Percentiles rank a stretch among this genome's conserved stretches.
phyloP scores from a whole-genome alignment of 92 coral and sea anemone genomes.

The Blastomussa wellsi region DNA sequence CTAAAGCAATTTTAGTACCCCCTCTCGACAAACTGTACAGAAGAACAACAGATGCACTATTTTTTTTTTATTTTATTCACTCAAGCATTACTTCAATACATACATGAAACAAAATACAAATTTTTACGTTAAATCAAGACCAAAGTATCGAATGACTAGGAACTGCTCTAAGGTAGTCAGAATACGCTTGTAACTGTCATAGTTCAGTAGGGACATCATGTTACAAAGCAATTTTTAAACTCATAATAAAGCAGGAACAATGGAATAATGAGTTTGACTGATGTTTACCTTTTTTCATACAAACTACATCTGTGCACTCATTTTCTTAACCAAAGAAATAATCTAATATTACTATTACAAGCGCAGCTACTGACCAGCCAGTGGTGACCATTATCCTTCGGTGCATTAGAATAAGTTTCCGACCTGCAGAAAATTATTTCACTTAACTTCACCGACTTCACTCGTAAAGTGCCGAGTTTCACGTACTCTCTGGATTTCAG shows the following conservation, averaged over 20 bases:
- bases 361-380: not conserved
- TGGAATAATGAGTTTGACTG: not conserved
- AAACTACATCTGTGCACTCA: not conserved
- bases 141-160: not conserved
- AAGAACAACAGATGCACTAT: not conserved
- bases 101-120: not conserved
- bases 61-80: not conserved
- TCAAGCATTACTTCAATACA: not conserved
- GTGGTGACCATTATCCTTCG: not conserved
- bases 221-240: not conserved
- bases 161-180: not conserved
- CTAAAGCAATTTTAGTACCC: no score
- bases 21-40: not conserved
- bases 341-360: not conserved
- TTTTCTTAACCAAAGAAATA: not conserved
- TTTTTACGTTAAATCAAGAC: not conserved
- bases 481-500: no score
- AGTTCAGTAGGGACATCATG: not conserved
- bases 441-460: not conserved
- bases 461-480: no score
- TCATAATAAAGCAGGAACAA: not conserved
- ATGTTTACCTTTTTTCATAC: not conserved
- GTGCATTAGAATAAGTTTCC: constrained; percentile 13
- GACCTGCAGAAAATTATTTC: constrained; percentile 26
- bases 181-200: not conserved